These are phyloP conservation scores for Luscinia luscinia DNA, from an alignment of 2,797 vertebrate species.

Conservation along the genomic window DNA sequence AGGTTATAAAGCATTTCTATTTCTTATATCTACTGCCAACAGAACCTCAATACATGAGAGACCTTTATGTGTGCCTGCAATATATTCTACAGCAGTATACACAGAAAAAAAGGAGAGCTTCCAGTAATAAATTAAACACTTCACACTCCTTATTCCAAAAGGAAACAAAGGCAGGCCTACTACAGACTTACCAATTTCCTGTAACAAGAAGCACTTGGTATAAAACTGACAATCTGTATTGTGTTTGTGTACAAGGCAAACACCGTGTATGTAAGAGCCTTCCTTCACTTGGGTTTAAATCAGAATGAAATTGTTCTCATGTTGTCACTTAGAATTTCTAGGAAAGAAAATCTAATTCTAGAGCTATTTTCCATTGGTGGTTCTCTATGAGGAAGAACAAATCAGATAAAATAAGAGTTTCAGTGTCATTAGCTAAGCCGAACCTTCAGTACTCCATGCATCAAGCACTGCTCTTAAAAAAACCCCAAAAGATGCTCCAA, in stretches of 20 bases:
- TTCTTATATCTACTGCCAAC: constrained; percentile 40
- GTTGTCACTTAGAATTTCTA: constrained; percentile 2
- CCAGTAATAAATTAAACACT: constrained; percentile 39
- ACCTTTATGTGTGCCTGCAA: constrained; percentile 19
- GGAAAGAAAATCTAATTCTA: constrained; percentile 49
- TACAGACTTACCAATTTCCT: not conserved
- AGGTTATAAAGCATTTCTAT: constrained; percentile 62
- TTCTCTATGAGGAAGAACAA: not conserved
- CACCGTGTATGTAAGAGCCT: not conserved
- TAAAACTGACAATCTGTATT: constrained; percentile 1
- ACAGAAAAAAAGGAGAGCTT: not conserved
- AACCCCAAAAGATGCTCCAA: not conserved
- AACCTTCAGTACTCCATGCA: not conserved
- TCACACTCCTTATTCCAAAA: constrained; percentile 34
- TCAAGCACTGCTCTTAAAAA: not conserved
- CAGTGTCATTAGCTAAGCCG: not conserved
- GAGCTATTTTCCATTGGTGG: not conserved
- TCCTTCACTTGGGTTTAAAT: constrained; percentile 28
- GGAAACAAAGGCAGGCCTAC: not conserved
- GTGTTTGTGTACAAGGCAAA: constrained; percentile 7
- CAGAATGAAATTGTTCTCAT: constrained; percentile 11
- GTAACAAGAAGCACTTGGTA: constrained; percentile 8
- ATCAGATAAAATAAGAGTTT: constrained; percentile 1
- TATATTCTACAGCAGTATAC: constrained; percentile 4
- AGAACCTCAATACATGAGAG: constrained; percentile 1